Conservation (phyloP, 1,140 invertebrate species). For the Spodoptera litura region DNA sequence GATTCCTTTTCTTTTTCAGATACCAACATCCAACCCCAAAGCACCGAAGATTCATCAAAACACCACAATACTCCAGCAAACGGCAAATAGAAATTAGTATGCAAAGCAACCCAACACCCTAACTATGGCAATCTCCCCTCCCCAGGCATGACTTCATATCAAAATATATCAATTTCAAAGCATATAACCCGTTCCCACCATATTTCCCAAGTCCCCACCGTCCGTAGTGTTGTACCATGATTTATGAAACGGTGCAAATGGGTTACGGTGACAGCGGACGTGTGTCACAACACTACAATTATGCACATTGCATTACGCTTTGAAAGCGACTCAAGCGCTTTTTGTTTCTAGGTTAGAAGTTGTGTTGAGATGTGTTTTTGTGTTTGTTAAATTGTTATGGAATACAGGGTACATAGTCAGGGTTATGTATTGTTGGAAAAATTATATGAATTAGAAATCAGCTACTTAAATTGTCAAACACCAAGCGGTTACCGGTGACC, state of each 20-base stretch:
- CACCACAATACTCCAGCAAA: not conserved
- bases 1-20: too few relatives aligned
- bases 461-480: too few relatives aligned
- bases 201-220: conserved; percentile 37
- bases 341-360: conserved; percentile 39
- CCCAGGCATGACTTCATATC: conserved; percentile 3
- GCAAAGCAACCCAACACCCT: too few relatives aligned
- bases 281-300: conserved; percentile 60
- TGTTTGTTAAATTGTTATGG: not conserved
- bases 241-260: conserved; percentile 77
- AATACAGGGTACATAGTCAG: too few relatives aligned
- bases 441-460: too few relatives aligned
- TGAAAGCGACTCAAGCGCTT: conserved; percentile 48
- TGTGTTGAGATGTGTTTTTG: not conserved
- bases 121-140: not conserved
- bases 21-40: too few relatives aligned
- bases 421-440: too few relatives aligned
- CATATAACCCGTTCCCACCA: not conserved
- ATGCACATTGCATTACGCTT: conserved; percentile 60
- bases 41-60: not conserved
- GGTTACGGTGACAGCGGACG: conserved; percentile 70
- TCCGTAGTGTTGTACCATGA: conserved; percentile 60
- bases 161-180: conserved; percentile 14
- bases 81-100: not conserved
- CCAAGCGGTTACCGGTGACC: too few relatives aligned